Evolutionary conservation across 1,140 invertebrate species (phyloP), one percentile per base, ranked within the genome.

Genomic region (Delia radicum): DNA sequence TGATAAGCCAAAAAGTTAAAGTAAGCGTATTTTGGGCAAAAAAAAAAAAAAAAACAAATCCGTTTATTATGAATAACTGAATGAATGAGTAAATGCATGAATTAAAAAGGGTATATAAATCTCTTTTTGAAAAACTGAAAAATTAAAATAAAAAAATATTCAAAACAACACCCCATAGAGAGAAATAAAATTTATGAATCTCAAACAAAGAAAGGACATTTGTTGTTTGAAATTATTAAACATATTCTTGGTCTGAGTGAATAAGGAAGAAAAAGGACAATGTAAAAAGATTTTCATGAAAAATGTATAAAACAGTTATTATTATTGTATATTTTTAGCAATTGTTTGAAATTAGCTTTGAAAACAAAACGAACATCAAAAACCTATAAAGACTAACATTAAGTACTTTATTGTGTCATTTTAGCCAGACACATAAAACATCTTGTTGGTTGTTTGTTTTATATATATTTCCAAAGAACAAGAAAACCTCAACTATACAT

Each of bases 341-440:
- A 55, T 55, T 55, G 4, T 18, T 55, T 55, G 48, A 55, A 55
- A 55, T 55, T 55, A 55, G 48, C 48, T 55, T 55, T 55, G 18
- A 55, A 55, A 55, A 55, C 24, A 42, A 15, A 6, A 55, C 21
- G 21, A 55, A 55, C 48, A 55, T 55, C 21, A 55, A 21, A 55
- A 55, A 55, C 48, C n/a, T 21, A 21, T 21, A 21, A 55, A 55
- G 18, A 55, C 48, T 18, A 21, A 55, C 18, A 21, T 55, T 10
- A 55, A 55, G 48, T 55, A 55, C 48, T 55, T 55, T 55, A 55
- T 55, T 55, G 48, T 55, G 48, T 55, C 48, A 55, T 21, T 55
- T 55, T 21, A 55, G 48, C 48, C n/a, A 55, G 48, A 55, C 48
- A 55, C 48, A 55, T 55, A 55, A 55, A 55, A 15, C 48, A 55